Evolutionary conservation across 1,140 invertebrate species (phyloP), one percentile per base, ranked within the genome.

Genomic region (Agrypnia vestita): DNA sequence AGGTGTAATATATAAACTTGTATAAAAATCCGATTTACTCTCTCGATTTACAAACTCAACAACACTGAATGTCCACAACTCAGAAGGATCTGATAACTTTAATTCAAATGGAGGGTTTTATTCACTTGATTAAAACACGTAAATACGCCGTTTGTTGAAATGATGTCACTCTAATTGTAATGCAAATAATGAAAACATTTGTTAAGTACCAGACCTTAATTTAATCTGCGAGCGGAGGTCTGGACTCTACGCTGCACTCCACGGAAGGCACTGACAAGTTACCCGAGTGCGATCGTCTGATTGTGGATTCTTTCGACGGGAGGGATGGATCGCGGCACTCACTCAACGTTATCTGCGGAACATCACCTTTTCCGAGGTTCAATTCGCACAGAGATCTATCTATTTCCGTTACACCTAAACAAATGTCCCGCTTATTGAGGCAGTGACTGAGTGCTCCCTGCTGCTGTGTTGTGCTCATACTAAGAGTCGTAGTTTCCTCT

Each of bases 291-390:
- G 21, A 62, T 12, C 51, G 35, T 21, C 35, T 44, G 59, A 15
- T 43, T 44, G 72, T 13, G 15, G 59, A 64, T 49, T 12, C 19
- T 47, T 13, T 19, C 12, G 55, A 43, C 67, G 13, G 56, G 21
- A n/a, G 21, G 44, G 51, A 12, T 15, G 82, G 81, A 78, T 89
- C 86, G 75, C 87, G 86, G 86, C 88, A 90, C 84, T 89, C 88
- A 76, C 88, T 89, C 75, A 90, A 87, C 74, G 88, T 89, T 86
- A 90, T 90, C 75, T 84, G 84, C 19, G 89, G 89, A 6, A 89
- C 84, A 78, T 87, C 86, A 59, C 81, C 85, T 79, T 84, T 85
- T 80, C 87, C 85, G 43, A 89, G 85, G 81, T 86, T 85, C 47
- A 89, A 84, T 25, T 84, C 83, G 71, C 86, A 84, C 81, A 90